phyloP scores from a whole-genome alignment of 1,140 invertebrate genomes.

The Geopemphigus sp. region DNA sequence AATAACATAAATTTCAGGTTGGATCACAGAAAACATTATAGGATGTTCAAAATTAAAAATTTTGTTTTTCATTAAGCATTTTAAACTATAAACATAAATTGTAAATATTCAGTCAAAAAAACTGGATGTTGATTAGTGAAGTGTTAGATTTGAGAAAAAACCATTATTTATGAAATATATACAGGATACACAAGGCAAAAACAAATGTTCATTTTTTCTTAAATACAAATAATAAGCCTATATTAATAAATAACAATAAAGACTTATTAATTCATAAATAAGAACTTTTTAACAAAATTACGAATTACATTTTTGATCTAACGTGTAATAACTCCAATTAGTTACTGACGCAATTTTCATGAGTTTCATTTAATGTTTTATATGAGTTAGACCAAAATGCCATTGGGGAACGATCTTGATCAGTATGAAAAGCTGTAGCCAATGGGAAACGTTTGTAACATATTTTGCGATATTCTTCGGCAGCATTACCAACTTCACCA shows the following conservation, averaged over 20 bases:
- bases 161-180: slow-evolving; percentile 32
- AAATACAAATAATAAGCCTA: slow-evolving; percentile 39
- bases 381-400: slow-evolving; percentile 39
- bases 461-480: slow-evolving; percentile 66
- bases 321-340: neutral
- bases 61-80: slow-evolving; percentile 18
- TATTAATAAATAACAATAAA: slow-evolving; percentile 35
- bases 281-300: slow-evolving; percentile 47
- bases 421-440: slow-evolving; percentile 64
- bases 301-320: slow-evolving; percentile 49
- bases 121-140: slow-evolving; percentile 20
- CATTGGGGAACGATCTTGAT: slow-evolving; percentile 40
- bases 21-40: slow-evolving; percentile 28
- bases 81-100: slow-evolving; percentile 33
- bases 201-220: slow-evolving; percentile 40
- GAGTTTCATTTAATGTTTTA: slow-evolving; percentile 42
- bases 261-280: slow-evolving; percentile 39
- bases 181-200: slow-evolving; percentile 29
- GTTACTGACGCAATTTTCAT: slow-evolving; percentile 44
- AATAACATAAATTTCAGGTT: slow-evolving; percentile 2
- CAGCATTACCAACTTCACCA: slow-evolving; percentile 67
- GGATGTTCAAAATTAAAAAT: neutral
- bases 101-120: slow-evolving; percentile 46
- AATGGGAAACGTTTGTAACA: slow-evolving; percentile 75
- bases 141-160: slow-evolving; percentile 40